Evolutionary conservation across 2,888 invertebrate genomes (phyloP), one percentile per base, ranked within the genome.

Genomic region (Saturnia japonica): DNA sequence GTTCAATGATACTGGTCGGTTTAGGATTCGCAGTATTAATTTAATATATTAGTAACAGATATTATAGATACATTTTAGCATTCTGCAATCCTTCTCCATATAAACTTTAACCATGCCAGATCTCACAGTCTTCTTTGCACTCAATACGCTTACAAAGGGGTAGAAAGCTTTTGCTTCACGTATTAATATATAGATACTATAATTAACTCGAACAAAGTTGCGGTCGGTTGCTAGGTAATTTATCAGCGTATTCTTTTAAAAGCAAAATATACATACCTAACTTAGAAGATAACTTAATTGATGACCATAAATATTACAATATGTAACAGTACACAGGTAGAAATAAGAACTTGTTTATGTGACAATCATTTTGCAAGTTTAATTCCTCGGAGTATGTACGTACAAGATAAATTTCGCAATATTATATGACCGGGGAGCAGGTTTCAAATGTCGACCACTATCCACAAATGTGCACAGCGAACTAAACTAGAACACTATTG

Each of bases 371-470:
- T 67, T 60, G 34, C 68, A 60, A 68, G 68, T 62, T 64, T 19
- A 68, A 64, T 54, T 62, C 54, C 68, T 62, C 28, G 16, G n/a
- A 19, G 51, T 51, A 62, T 68, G 64, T 71, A 68, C 64, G 12
- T 64, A 64, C 40, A 64, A 68, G 45, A 70, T 40, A 47, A 67
- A 73, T 80, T 76, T 80, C 78, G 76, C 74, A 80, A 80, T 51
- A 80, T 81, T 78, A 75, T 79, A 78, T 81, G 80, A 77, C 74
- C 72, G 75, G 71, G 72, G 74, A 81, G 82, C 87, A 78, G 78
- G 88, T 88, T 89, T 81, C 75, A 84, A 86, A 88, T 86, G 85
- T 84, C 82, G 83, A 74, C 80, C 75, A 76, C 77, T 78, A 78
- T 82, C 77, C 70, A 73, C 74, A 74, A 80, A 82, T 76, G 80